A percentile compares a stretch with the other conserved stretches of the same genome.
phyloP scores from a whole-genome alignment of 1,140 invertebrate species.

The Lysiphlebus fabarum region DNA sequence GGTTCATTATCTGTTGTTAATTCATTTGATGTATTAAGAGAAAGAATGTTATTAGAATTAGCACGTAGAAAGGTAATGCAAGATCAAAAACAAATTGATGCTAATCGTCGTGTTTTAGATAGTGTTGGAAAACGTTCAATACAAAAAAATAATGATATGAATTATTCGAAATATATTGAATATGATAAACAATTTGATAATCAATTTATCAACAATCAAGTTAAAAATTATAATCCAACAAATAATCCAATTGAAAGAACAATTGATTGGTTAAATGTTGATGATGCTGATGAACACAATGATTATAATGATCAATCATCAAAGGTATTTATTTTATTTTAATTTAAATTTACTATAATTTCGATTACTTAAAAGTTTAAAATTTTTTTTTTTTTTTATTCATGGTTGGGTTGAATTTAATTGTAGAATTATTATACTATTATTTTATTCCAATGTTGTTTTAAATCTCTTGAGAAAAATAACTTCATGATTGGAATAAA shows the following conservation, averaged over 20 bases:
- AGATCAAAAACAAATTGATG: constrained; percentile 52
- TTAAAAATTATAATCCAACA: not conserved
- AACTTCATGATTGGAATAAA: too few species aligned
- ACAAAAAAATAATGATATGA: not conserved
- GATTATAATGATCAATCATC: not conserved
- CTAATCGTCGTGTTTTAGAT: constrained; percentile 43
- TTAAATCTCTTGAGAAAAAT: too few species aligned
- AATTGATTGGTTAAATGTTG: constrained; percentile 1
- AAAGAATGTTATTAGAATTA: constrained; percentile 58
- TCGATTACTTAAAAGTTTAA: too few species aligned
- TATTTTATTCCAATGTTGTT: too few species aligned
- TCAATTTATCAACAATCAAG: not conserved
- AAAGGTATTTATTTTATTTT: not conserved
- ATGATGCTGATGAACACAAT: constrained; percentile 1
- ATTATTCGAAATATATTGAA: constrained; percentile 8
- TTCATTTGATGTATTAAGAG: constrained; percentile 59
- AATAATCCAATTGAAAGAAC: not conserved
- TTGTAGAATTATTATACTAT: too few species aligned
- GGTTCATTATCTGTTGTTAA: constrained; percentile 59
- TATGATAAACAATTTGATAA: constrained; percentile 6
- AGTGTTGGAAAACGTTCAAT: constrained; percentile 46
- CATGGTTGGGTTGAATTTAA: too few species aligned
- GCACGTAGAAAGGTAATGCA: constrained; percentile 56
- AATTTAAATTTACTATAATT: too few species aligned
- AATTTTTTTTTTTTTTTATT: too few species aligned